Conservation (phyloP, 2,888 invertebrate species). For the Watsonalla binaria region DNA sequence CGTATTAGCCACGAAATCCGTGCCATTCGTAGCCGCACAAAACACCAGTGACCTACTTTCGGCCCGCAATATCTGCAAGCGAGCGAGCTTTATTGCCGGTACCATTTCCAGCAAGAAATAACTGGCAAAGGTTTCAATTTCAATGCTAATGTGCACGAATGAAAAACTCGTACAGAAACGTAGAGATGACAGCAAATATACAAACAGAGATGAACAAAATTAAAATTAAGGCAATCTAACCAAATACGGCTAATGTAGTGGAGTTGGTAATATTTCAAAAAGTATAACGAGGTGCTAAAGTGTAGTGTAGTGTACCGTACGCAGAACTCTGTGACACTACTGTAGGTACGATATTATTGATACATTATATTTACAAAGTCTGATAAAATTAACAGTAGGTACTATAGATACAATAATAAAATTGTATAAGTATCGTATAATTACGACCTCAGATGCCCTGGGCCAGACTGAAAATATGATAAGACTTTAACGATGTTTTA, state of each 20-base stretch:
- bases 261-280: not conserved
- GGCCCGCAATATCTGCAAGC: conserved; percentile 37
- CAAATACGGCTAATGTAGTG: no score
- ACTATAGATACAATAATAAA: no score
- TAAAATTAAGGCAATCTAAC: not conserved
- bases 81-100: conserved; percentile 28
- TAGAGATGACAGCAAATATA: not conserved
- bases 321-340: no score
- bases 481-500: no score
- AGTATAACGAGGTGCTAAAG: not conserved
- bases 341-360: no score
- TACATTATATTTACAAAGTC: no score
- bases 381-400: no score
- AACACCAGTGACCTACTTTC: conserved; percentile 62
- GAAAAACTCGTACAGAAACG: not conserved
- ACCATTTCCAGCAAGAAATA: not conserved
- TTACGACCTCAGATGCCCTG: no score
- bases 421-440: no score
- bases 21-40: conserved; percentile 41
- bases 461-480: no score
- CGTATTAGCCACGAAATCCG: conserved; percentile 43
- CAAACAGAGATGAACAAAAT: not conserved
- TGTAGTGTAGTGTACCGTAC: not conserved
- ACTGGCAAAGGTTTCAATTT: not conserved
- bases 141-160: not conserved